Percentiles rank a stretch among this genome's conserved stretches.
Evolutionary conservation across 2,797 vertebrate genomes (phyloP).

Genomic region (Cyprinella venusta): DNA sequence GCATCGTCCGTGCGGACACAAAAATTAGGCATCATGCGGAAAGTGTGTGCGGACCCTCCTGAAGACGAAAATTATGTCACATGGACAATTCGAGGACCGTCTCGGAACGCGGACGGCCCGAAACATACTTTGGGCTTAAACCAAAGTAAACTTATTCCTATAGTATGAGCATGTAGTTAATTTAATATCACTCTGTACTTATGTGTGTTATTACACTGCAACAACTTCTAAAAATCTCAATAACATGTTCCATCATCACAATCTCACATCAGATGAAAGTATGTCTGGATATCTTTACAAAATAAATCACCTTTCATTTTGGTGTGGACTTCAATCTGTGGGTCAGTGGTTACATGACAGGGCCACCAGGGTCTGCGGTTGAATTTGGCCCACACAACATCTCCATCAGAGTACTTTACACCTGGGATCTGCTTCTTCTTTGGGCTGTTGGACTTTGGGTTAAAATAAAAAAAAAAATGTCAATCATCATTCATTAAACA

Average conservation of each 20-base stretch:
- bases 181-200: not conserved
- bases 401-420: slow-evolving; percentile 87
- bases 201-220: not conserved
- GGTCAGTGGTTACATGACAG: slow-evolving; percentile 87
- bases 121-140: not conserved
- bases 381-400: slow-evolving; percentile 98
- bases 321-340: slow-evolving; percentile 84
- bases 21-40: too few relatives aligned
- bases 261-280: not conserved
- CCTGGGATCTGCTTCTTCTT: slow-evolving; percentile 84
- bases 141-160: not conserved
- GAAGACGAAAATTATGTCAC: not conserved
- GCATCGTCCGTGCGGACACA: too few relatives aligned
- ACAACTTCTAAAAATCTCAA: not conserved
- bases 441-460: slow-evolving; percentile 78
- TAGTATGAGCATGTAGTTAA: not conserved
- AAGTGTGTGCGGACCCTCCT: not conserved
- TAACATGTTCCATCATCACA: not conserved
- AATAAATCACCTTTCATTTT: slow-evolving; percentile 91
- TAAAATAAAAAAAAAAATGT: slow-evolving; percentile 35
- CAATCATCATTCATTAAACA: not conserved
- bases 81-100: too few relatives aligned
- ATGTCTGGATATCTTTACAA: not conserved
- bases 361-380: slow-evolving; percentile 98
- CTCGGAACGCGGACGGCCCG: too few relatives aligned